A percentile compares a stretch with the other conserved stretches of the same genome.
These are phyloP conservation scores for Papilio helenus DNA, from an alignment of 1,140 invertebrate genomes.

Conservation along the genomic window DNA sequence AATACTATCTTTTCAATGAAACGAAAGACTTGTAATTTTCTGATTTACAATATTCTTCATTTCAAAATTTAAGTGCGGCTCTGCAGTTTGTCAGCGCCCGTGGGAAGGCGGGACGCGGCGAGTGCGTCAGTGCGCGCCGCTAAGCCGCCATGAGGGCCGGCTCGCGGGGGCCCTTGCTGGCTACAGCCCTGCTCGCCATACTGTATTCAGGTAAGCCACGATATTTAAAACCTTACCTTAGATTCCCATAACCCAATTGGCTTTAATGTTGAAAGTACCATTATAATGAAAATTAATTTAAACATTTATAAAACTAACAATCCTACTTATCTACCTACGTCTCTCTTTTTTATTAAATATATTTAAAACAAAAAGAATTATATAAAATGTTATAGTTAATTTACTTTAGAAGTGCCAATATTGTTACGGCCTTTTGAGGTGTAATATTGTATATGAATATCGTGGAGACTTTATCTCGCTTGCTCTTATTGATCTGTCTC, in stretches of 20 bases:
- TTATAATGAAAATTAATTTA: not conserved
- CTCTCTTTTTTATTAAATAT: not conserved
- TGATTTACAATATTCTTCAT: not conserved
- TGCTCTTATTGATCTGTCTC: slow-evolving; percentile 44
- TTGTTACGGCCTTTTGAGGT: not conserved
- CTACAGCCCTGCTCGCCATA: slow-evolving; percentile 61
- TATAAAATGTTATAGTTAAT: not conserved
- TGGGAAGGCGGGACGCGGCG: slow-evolving; percentile 28
- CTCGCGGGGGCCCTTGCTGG: slow-evolving; percentile 67
- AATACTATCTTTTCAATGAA: too few relatives aligned
- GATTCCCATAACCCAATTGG: not conserved
- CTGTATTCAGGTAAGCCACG: slow-evolving; percentile 70
- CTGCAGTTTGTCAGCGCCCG: slow-evolving; percentile 14
- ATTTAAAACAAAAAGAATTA: not conserved
- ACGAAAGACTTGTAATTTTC: too few relatives aligned
- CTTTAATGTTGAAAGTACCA: not conserved
- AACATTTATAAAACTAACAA: not conserved
- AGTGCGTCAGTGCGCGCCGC: slow-evolving; percentile 65
- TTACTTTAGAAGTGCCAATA: not conserved
- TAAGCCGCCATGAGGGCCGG: slow-evolving; percentile 73
- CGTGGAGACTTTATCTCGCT: slow-evolving; percentile 31
- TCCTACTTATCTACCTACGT: not conserved
- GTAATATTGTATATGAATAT: not conserved
- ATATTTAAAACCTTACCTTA: not conserved
- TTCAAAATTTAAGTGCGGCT: slow-evolving; percentile 1